Base-by-base conservation (phyloP, 1,140 invertebrate genomes). In the Lysiphlebus fabarum region DNA sequence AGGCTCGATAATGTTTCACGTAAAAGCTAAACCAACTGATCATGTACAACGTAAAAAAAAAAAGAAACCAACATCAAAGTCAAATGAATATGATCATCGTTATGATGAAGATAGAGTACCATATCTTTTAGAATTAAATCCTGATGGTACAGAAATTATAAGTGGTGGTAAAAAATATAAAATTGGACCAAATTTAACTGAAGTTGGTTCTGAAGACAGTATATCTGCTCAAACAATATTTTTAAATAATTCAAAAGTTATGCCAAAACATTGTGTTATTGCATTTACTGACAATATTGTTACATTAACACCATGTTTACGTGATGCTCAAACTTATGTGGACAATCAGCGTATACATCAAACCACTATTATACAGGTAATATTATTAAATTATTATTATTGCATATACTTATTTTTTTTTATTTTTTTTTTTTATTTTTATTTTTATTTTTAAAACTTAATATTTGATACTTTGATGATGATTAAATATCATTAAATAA, bases 1-100 rank as follows among this genome's bases (percentile, higher is more conserved):
- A 95, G 93, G 93, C 71, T 93, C 91, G 53, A 92, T 96, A 69
- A 95, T 95, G 90, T 96, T 96, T 71, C 93, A 96, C 77, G 92
- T 96, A 72, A 83, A 92, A 62, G 84, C 92, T 70, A 83, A 92
- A 68, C 93, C 93, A 50, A 89, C 91, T 8, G 93, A 96, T 76
- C 88, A 90, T 65, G 91, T 93, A 72, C 92, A 91, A 10, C 82
- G 93, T 54, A 90, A 93, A 68, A 83, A 92, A 12, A 95, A 95
- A 85, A 96, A 96, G 83, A 95, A 95, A 78, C 89, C 89, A 1
- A 75, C 84, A 10, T 82, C 80, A 73, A 68, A 79, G 78, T 70
- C 80, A 84, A 63, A 82, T 71, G 70, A 82, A 64, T 56, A 73
- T 43, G 73, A 80, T 70, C 68, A 81, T 67, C 72, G 74, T 63